A percentile compares a stretch with the other conserved stretches of the same genome.
These are phyloP conservation scores for Cydia fagiglandana DNA, from an alignment of 1,140 invertebrate species.

Conservation along the genomic window DNA sequence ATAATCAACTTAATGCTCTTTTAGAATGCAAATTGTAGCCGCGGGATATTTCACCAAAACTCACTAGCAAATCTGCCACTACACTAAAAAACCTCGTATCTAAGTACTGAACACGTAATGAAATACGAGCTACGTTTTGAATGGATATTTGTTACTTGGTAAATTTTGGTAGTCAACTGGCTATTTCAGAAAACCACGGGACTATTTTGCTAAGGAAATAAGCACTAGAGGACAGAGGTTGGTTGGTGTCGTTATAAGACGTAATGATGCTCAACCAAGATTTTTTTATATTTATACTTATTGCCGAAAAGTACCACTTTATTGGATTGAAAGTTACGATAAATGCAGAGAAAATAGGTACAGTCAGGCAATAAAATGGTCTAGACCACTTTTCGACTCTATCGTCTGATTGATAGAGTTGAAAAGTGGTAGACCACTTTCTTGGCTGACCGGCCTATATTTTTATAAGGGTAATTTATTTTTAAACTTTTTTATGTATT, in stretches of 20 bases:
- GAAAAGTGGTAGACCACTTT: no score
- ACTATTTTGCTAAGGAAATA: not conserved
- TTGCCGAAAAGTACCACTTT: not conserved
- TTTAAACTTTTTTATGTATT: no score
- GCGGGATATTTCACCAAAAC: slow-evolving; percentile 35
- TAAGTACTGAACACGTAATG: not conserved
- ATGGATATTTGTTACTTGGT: not conserved
- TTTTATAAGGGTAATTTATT: not conserved
- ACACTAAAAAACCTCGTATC: not conserved
- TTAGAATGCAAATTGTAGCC: slow-evolving; percentile 67
- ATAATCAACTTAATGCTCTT: slow-evolving; percentile 64
- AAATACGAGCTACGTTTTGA: not conserved
- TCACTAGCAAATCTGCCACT: not conserved
- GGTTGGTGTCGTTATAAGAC: not conserved
- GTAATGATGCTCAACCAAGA: not conserved
- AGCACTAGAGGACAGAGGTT: not conserved
- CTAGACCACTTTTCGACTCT: no score
- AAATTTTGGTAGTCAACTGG: not conserved
- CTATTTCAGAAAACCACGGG: not conserved
- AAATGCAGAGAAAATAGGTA: not conserved
- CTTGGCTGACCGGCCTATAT: no score
- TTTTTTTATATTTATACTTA: not conserved
- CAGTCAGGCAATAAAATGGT: no score
- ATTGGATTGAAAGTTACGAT: not conserved
- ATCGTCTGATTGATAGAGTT: no score